Evolutionary conservation across 1,140 invertebrate genomes (phyloP).

Genomic region (Drosophila tsacasi): DNA sequence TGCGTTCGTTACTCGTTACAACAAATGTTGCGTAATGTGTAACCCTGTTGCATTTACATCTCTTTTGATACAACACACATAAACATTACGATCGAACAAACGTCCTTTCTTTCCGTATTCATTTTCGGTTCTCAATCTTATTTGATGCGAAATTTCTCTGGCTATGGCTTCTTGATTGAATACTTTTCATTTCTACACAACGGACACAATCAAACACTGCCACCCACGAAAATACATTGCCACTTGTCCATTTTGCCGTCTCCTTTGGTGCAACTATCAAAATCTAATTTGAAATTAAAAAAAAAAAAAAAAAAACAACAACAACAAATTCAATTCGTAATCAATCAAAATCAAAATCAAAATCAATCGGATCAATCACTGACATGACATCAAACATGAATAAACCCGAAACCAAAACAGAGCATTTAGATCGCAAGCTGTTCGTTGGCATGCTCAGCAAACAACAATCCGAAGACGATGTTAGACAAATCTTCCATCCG

Average conservation of each 20-base stretch:
- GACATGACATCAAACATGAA: slow-evolving; percentile 44
- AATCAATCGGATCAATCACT: slow-evolving; percentile 37
- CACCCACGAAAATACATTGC: slow-evolving; percentile 53
- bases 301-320: slow-evolving; percentile 8
- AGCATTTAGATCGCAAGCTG: slow-evolving; percentile 96
- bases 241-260: slow-evolving; percentile 81
- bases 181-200: slow-evolving; percentile 36
- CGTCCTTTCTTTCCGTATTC: slow-evolving; percentile 49
- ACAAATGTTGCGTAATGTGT: slow-evolving; percentile 75
- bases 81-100: slow-evolving; percentile 58
- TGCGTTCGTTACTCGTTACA: slow-evolving; percentile 81
- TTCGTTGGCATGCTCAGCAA: slow-evolving; percentile 99
- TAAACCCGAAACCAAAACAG: slow-evolving; percentile 60
- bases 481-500: slow-evolving; percentile 97
- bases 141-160: slow-evolving; percentile 60
- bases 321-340: slow-evolving; percentile 36
- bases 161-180: slow-evolving; percentile 74
- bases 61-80: slow-evolving; percentile 65
- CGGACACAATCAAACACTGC: slow-evolving; percentile 34
- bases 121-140: slow-evolving; percentile 46
- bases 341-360: slow-evolving; percentile 52
- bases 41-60: slow-evolving; percentile 79
- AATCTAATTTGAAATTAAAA: slow-evolving; percentile 5
- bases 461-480: slow-evolving; percentile 99
- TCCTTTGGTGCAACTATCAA: slow-evolving; percentile 70